Conservation (phyloP, 1,140 invertebrate genomes). For the Leptoteleia sp. region DNA sequence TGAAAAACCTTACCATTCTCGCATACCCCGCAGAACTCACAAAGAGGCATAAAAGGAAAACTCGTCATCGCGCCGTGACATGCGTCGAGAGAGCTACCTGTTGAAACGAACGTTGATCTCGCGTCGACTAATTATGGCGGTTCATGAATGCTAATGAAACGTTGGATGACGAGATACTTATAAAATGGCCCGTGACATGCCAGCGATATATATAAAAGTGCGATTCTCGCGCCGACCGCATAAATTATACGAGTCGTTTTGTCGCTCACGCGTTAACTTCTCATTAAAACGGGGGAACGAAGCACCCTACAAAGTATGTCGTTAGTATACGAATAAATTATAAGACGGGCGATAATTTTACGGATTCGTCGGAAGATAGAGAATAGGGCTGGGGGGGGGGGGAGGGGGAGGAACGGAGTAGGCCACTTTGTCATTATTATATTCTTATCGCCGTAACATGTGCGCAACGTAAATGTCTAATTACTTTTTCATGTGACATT, state of each 20-base stretch:
- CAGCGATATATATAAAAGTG: constrained; percentile 45
- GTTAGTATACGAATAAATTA: constrained; percentile 53
- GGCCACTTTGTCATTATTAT: constrained; percentile 42
- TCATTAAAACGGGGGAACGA: constrained; percentile 41
- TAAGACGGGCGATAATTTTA: constrained; percentile 36
- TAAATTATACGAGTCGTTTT: constrained; percentile 50
- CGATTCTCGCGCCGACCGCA: constrained; percentile 42
- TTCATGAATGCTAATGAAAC: constrained; percentile 61
- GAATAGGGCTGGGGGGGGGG: neutral
- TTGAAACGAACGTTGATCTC: constrained; percentile 52
- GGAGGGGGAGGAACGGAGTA: constrained; percentile 1
- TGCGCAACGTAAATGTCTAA: constrained; percentile 20
- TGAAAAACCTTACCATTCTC: constrained; percentile 7
- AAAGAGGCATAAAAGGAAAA: constrained; percentile 19
- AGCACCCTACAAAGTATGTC: constrained; percentile 31
- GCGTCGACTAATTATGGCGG: constrained; percentile 48
- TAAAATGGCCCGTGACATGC: constrained; percentile 41
- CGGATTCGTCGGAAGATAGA: constrained; percentile 18
- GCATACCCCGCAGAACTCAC: neutral
- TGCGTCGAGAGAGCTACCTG: constrained; percentile 56
- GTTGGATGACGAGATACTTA: constrained; percentile 45
- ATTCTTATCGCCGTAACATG: constrained; percentile 25
- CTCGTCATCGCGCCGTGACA: constrained; percentile 22
- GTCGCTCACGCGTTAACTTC: constrained; percentile 45
- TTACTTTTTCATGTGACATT: constrained; percentile 33